Percentiles rank a stretch among this genome's conserved stretches.
Conservation (phyloP, 2,113 vertebrate species). For the Cheirogaleus medius region DNA sequence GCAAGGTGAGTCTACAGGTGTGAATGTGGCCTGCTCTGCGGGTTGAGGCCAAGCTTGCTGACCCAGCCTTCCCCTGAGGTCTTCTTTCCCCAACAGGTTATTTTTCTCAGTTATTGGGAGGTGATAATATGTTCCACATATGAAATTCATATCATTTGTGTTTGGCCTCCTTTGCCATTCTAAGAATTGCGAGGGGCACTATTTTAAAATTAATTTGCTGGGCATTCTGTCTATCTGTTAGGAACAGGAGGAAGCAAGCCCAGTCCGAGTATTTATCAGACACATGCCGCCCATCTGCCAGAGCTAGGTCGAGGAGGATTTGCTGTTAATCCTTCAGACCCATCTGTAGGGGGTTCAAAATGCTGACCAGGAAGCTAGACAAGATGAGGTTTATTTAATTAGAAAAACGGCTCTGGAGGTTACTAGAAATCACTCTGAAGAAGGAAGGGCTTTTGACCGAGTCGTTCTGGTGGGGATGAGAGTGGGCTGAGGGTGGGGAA, state of each 20-base stretch:
- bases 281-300: slow-evolving; percentile 97
- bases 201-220: slow-evolving; percentile 90
- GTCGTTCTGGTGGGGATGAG: slow-evolving; percentile 71
- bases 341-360: slow-evolving; percentile 95
- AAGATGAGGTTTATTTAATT: slow-evolving; percentile 93
- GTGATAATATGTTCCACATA: slow-evolving; percentile 81
- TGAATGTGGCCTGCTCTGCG: not conserved
- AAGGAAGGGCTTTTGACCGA: slow-evolving; percentile 84
- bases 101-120: slow-evolving; percentile 74
- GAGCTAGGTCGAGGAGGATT: slow-evolving; percentile 91
- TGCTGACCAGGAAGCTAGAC: slow-evolving; percentile 96
- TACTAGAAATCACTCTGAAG: slow-evolving; percentile 88
- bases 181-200: slow-evolving; percentile 85
- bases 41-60: slow-evolving; percentile 8
- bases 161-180: slow-evolving; percentile 83
- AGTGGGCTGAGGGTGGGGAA: slow-evolving; percentile 14
- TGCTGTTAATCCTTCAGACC: slow-evolving; percentile 95
- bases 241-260: slow-evolving; percentile 88
- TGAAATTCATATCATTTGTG: slow-evolving; percentile 87
- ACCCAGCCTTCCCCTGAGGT: slow-evolving; percentile 73
- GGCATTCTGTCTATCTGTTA: slow-evolving; percentile 87
- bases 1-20: slow-evolving; percentile 8
- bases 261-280: slow-evolving; percentile 90
- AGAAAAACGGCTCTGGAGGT: slow-evolving; percentile 89
- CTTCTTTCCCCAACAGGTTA: slow-evolving; percentile 81